Evolutionary conservation across 2,888 invertebrate genomes (phyloP), one percentile per base, ranked within the genome.

Genomic region (Drepanosiphum platanoidis): DNA sequence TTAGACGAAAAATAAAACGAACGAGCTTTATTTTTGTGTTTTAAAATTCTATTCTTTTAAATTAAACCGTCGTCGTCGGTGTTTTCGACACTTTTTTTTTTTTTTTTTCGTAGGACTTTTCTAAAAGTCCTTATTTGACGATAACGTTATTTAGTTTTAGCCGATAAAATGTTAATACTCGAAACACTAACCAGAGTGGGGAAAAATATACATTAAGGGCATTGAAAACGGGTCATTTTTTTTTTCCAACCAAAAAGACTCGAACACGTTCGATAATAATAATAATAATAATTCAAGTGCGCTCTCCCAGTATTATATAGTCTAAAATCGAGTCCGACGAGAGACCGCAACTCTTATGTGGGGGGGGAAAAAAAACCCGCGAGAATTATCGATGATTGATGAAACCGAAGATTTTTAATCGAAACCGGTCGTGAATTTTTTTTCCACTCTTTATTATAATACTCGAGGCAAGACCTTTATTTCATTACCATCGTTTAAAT

Each of bases 221-320:
- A 75, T 77, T 61, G 61, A 61, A 77, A 61, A 61, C 36, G n/a
- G 27, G 58, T 77, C 58, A 61, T 61, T 77, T 77, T 52, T 75
- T 75, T 36, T 36, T 2, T 22, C 11, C 9, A 46, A 42, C 42
- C 52, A 27, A n/a, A 58, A 58, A 34, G n/a, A 58, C 58, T 36
- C 64, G 64, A 30, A 66, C 58, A 58, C 8, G 61, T n/a, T 75
- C 58, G 15, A 77, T 46, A 52, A 34, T 18, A 34, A 9, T 42
- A 42, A 42, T 42, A 27, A 72, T 42, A 75, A 75, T 27, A 61
- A 77, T 61, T 61, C 61, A 36, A 77, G 61, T 36, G 61, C 27
- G 0, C 36, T 27, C 5, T 30, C 8, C 5, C 64, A 32, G 66
- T 66, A 15, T 58, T 61, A 61, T 5, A 22, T 7, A 4, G 52